Percentiles rank a stretch among this genome's conserved stretches.
Evolutionary conservation across 2,888 invertebrate genomes (phyloP).

Genomic region (Orthonevra nobilis): DNA sequence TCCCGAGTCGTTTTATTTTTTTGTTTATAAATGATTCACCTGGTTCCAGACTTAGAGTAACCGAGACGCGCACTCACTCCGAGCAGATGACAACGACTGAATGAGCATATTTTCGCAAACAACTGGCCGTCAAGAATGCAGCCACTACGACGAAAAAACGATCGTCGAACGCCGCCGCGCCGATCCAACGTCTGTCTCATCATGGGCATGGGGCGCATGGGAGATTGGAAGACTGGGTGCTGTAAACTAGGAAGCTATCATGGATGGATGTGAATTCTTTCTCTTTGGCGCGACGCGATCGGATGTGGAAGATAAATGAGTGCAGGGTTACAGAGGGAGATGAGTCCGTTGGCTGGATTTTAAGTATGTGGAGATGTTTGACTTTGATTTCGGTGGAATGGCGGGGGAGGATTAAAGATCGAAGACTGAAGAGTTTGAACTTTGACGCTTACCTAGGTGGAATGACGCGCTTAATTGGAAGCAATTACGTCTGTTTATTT

Average conservation of each 20-base stretch:
- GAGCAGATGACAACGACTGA: constrained; percentile 55
- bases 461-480: constrained; percentile 43
- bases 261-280: too few species aligned
- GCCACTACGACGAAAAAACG: not conserved
- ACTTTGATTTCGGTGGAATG: constrained; percentile 18
- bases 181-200: too few species aligned
- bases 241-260: too few species aligned
- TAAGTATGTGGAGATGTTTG: too few species aligned
- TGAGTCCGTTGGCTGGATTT: too few species aligned
- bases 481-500: constrained; percentile 46
- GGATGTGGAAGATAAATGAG: constrained; percentile 22
- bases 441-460: constrained; percentile 26
- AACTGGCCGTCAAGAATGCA: constrained; percentile 28
- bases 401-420: constrained; percentile 18
- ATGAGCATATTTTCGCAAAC: constrained; percentile 44
- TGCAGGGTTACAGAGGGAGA: not conserved
- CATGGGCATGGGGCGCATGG: not conserved
- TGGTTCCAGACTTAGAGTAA: not conserved
- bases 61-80: constrained; percentile 32
- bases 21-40: constrained; percentile 52
- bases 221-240: not conserved
- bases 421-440: constrained; percentile 30
- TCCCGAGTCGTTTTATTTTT: not conserved
- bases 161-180: not conserved
- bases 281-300: too few species aligned